Conservation (phyloP, 2,113 vertebrate species). For the Oncorhynchus masou region DNA sequence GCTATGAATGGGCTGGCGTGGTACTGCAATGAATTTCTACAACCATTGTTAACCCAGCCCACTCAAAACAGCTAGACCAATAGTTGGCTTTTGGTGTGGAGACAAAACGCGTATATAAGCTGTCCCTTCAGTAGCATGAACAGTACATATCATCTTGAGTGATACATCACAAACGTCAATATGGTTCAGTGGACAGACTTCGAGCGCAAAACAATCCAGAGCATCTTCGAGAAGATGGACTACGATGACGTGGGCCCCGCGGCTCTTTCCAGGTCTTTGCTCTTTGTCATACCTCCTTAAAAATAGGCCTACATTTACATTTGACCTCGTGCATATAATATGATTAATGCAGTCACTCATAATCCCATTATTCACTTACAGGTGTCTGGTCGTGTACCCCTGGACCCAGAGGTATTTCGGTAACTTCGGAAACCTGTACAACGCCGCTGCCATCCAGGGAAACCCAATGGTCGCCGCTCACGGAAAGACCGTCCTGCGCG, state of each 20-base stretch:
- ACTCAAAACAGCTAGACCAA: too few species aligned
- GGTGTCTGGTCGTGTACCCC: constrained; percentile 71
- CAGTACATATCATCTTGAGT: too few species aligned
- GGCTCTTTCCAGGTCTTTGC: constrained; percentile 45
- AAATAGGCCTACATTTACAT: too few species aligned
- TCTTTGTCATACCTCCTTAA: too few species aligned
- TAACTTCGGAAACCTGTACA: constrained; percentile 71
- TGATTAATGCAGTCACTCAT: neutral
- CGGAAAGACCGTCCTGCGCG: constrained; percentile 37
- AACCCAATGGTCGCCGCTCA: constrained; percentile 63
- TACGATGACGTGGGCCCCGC: constrained; percentile 42
- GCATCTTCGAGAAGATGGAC: constrained; percentile 54
- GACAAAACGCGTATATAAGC: too few species aligned
- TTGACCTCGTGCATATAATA: too few species aligned
- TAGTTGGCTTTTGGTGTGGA: too few species aligned
- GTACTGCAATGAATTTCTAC: too few species aligned
- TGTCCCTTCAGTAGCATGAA: too few species aligned
- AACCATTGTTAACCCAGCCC: too few species aligned
- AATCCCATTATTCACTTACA: constrained; percentile 1
- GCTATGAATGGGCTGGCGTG: too few species aligned
- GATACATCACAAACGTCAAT: constrained; percentile 20
- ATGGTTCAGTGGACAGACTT: constrained; percentile 70
- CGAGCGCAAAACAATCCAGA: constrained; percentile 54
- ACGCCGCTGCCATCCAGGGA: constrained; percentile 51
- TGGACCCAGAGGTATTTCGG: constrained; percentile 81